Evolutionary conservation across 2,888 invertebrate genomes (phyloP), one percentile per base, ranked within the genome.

Genomic region (Keiferia lycopersicella): DNA sequence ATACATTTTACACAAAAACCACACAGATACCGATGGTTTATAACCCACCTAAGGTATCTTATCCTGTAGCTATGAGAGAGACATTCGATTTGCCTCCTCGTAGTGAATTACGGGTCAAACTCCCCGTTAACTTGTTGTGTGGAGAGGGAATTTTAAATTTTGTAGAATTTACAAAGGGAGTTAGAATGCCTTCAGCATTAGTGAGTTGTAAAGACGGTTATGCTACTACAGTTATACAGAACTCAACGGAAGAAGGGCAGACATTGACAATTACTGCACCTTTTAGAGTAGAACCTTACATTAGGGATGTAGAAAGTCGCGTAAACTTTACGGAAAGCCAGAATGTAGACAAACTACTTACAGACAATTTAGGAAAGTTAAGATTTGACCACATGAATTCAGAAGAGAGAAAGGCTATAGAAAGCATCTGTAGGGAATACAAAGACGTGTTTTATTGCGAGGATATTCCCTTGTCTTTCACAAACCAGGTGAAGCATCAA

Each of bases 401-500:
- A 70, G 53, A 62, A 62, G 4, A 67, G 68, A 60, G 70, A 70
- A 63, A 45, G 51, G 20, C 20, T 50, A 3, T 22, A 1, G 26
- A 70, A 72, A 14, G 14, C 45, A n/a, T 61, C 61, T 26, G 26
- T 26, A 26, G 26, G 26, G 26, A 26, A 6, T 26, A 26, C 6
- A 26, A 26, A 26, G 26, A 56, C 22, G 14, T 56, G 26, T 56
- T 56, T n/a, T 56, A 56, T n/a, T 56, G 30, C 30, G 56, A 56
- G 30, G 16, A 56, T 22, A 56, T 56, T 34, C 56, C 56, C 14
- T 56, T 56, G 30, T 56, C 56, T 11, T 56, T 26, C n/a, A 72
- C 74, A n/a, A 69, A 74, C 61, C 10, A 67, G 20, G 66, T 77
- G 6, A 71, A 69, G 64, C 81, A 81, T 50, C 65, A 73, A 63